A percentile compares a stretch with the other conserved stretches of the same genome.
Evolutionary conservation across 2,113 vertebrate species (phyloP).

Genomic region (Ibidorhyncha struthersii): DNA sequence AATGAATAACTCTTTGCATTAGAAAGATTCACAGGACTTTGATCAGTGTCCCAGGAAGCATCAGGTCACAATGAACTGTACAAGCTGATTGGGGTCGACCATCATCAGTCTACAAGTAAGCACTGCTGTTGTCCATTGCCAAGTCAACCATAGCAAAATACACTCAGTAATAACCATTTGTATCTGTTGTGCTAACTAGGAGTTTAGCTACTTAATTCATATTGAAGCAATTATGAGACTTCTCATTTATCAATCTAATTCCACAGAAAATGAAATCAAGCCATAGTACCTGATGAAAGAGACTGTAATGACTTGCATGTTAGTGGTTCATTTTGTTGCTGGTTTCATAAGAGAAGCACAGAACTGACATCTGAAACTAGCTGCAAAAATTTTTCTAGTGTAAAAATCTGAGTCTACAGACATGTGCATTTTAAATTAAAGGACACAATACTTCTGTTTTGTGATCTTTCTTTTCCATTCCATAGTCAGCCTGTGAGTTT

Average conservation of each 20-base stretch:
- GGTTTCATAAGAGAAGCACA: background rate
- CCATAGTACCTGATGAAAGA: background rate
- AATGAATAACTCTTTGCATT: slow-evolving; percentile 66
- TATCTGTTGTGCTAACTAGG: background rate
- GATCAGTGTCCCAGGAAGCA: slow-evolving; percentile 65
- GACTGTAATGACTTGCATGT: background rate
- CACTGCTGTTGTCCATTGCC: slow-evolving; percentile 15
- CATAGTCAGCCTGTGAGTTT: background rate
- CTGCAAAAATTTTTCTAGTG: background rate
- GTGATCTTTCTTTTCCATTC: background rate
- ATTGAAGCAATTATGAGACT: background rate
- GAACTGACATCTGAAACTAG: background rate
- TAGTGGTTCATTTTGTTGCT: background rate
- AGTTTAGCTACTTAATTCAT: background rate
- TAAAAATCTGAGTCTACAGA: background rate
- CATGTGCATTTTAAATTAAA: background rate
- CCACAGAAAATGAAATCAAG: background rate
- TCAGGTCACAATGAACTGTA: slow-evolving; percentile 63
- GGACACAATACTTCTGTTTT: background rate
- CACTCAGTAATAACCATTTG: background rate
- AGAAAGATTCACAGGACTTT: slow-evolving; percentile 67
- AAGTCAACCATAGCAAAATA: slow-evolving; percentile 15
- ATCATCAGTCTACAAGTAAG: background rate
- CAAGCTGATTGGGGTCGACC: slow-evolving; percentile 53
- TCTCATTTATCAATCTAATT: background rate